Evolutionary conservation across 2,113 vertebrate species (phyloP).

Genomic region (Microtus richardsoni): DNA sequence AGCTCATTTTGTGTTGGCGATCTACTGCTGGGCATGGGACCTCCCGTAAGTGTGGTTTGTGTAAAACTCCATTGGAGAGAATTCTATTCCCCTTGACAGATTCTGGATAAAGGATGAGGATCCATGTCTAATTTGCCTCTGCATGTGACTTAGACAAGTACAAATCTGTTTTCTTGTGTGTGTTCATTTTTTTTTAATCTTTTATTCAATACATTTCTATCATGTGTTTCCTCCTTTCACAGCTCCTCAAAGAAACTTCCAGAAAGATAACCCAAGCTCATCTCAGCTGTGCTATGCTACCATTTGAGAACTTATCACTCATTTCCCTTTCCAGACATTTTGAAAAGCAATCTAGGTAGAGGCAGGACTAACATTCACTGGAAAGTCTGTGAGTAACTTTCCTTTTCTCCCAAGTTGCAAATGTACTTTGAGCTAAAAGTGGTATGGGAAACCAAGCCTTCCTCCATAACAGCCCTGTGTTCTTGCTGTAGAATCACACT

Average conservation of each 20-base stretch:
- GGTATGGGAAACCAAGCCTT: neutral
- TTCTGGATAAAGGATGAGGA: neutral
- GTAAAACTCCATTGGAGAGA: neutral
- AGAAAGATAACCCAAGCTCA: neutral
- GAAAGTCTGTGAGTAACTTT: neutral
- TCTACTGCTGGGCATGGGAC: too few relatives aligned
- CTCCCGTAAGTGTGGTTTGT: too few relatives aligned
- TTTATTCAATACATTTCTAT: neutral
- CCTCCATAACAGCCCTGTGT: neutral
- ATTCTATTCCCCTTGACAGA: neutral
- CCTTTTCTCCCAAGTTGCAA: neutral
- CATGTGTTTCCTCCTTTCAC: neutral
- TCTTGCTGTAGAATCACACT: too few relatives aligned
- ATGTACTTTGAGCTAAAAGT: neutral
- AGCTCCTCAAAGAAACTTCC: neutral
- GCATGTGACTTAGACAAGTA: neutral
- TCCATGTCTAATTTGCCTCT: too few relatives aligned
- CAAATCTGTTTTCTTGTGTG: neutral
- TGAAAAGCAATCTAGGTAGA: neutral
- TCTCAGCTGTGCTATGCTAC: neutral
- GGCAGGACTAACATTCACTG: neutral
- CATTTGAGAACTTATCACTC: neutral
- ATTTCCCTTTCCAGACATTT: neutral
- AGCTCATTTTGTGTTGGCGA: too few relatives aligned
- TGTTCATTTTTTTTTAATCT: neutral